These are phyloP conservation scores for Epizoanthus fatuus DNA, from an alignment of 92 coral and sea anemone species.

Conservation along the genomic window DNA sequence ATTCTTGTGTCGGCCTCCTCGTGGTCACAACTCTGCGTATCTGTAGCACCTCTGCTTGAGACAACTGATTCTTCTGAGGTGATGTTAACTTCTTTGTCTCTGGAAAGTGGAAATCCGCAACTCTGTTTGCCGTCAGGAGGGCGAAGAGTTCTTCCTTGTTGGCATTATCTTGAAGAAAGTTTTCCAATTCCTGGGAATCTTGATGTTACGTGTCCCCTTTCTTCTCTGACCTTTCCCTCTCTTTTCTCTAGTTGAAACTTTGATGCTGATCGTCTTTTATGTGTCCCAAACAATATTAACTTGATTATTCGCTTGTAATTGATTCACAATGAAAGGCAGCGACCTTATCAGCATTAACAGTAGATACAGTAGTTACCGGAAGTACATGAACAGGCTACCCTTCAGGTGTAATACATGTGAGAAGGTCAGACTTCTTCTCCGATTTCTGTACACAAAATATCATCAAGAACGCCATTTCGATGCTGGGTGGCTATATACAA, in stretches of 20 bases:
- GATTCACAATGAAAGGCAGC: constrained; percentile 37
- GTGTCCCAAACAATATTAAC: constrained; percentile 57
- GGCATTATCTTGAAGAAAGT: too few relatives aligned
- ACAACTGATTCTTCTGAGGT: constrained; percentile 41
- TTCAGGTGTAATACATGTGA: too few relatives aligned
- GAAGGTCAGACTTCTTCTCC: constrained; percentile 60
- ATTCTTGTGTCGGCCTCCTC: constrained; percentile 66
- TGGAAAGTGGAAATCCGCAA: constrained; percentile 50
- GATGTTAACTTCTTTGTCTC: too few relatives aligned
- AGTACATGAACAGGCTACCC: constrained; percentile 59
- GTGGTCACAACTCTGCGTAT: constrained; percentile 46
- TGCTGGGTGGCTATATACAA: constrained; percentile 55
- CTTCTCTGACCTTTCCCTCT: constrained; percentile 53
- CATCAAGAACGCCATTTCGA: constrained; percentile 29
- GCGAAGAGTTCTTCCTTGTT: constrained; percentile 66
- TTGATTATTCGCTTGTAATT: constrained; percentile 35
- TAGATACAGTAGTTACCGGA: constrained; percentile 33
- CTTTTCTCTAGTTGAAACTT: constrained; percentile 49
- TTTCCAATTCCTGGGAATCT: constrained; percentile 69
- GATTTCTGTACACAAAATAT: constrained; percentile 22
- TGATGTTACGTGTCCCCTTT: constrained; percentile 60
- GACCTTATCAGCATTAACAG: constrained; percentile 62
- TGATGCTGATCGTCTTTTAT: constrained; percentile 41
- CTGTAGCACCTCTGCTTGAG: constrained; percentile 33
- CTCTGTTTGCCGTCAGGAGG: constrained; percentile 51